Percentiles rank a stretch among this genome's conserved stretches.
Conservation (phyloP, 2,888 invertebrate species). For the Phorcus lineatus region DNA sequence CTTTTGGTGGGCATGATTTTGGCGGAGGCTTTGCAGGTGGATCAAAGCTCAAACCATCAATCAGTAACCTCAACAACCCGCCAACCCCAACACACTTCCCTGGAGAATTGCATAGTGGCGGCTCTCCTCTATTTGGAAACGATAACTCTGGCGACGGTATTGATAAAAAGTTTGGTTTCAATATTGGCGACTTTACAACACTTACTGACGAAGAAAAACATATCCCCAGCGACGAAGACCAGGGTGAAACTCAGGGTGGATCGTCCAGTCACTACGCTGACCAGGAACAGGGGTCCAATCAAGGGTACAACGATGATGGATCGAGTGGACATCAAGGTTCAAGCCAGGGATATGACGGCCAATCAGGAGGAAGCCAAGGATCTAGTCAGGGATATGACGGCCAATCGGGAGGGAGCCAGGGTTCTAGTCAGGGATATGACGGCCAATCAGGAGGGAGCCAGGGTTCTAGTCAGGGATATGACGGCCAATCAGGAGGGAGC, state of each 20-base stretch:
- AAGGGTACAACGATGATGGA: background rate
- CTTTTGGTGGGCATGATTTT: background rate
- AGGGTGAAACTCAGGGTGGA: background rate
- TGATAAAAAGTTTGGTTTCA: background rate
- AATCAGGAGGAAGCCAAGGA: background rate
- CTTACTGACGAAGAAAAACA: background rate
- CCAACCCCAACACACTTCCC: slow-evolving; percentile 6
- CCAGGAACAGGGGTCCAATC: background rate
- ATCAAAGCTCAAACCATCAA: background rate
- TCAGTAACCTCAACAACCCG: background rate
- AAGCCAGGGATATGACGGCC: background rate
- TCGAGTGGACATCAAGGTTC: background rate
- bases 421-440: too few relatives aligned
- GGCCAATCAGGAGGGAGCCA: too few relatives aligned
- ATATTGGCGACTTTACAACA: background rate
- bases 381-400: too few relatives aligned
- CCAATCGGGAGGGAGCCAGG: too few relatives aligned
- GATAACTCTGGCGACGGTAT: background rate
- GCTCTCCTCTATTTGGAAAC: background rate
- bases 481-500: background rate
- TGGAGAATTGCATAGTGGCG: background rate
- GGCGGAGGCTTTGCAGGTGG: background rate
- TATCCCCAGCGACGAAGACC: background rate
- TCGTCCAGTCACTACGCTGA: background rate
- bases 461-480: too few relatives aligned